Evolutionary conservation across 2,888 invertebrate species (phyloP).

Genomic region (Eustalomyia histrio): DNA sequence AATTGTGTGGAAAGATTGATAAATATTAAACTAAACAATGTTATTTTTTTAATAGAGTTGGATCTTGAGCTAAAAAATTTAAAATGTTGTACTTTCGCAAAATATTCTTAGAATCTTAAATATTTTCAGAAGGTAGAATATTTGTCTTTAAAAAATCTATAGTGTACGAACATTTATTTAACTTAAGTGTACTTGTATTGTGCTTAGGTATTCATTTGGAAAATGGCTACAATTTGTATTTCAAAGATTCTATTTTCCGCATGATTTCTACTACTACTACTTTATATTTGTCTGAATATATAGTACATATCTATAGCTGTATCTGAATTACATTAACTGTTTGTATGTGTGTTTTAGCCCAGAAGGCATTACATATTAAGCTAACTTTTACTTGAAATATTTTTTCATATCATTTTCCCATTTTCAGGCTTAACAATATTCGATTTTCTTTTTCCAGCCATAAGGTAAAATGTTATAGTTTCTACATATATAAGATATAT

Average conservation of each 20-base stretch:
- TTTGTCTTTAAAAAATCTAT: background rate
- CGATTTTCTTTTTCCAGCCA: background rate
- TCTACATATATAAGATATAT: background rate
- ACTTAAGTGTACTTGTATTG: conserved; percentile 45
- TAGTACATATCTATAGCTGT: background rate
- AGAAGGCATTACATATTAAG: conserved; percentile 54
- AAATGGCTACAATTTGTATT: conserved; percentile 62
- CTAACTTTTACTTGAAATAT: background rate
- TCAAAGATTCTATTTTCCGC: conserved; percentile 58
- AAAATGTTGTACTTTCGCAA: too few relatives aligned
- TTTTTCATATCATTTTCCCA: background rate
- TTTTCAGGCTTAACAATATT: background rate
- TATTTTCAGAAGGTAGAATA: too few relatives aligned
- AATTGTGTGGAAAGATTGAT: too few relatives aligned
- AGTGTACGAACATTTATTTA: background rate
- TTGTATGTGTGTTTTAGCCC: conserved; percentile 36
- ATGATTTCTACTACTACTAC: conserved; percentile 49
- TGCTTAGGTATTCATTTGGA: conserved; percentile 56
- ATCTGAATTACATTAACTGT: conserved; percentile 46
- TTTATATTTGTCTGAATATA: background rate
- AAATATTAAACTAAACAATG: too few relatives aligned
- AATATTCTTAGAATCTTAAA: too few relatives aligned
- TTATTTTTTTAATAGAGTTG: too few relatives aligned
- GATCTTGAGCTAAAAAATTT: too few relatives aligned
- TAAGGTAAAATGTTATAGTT: background rate